These are phyloP conservation scores for Acleris literana DNA, from an alignment of 2,888 invertebrate species.

Conservation along the genomic window DNA sequence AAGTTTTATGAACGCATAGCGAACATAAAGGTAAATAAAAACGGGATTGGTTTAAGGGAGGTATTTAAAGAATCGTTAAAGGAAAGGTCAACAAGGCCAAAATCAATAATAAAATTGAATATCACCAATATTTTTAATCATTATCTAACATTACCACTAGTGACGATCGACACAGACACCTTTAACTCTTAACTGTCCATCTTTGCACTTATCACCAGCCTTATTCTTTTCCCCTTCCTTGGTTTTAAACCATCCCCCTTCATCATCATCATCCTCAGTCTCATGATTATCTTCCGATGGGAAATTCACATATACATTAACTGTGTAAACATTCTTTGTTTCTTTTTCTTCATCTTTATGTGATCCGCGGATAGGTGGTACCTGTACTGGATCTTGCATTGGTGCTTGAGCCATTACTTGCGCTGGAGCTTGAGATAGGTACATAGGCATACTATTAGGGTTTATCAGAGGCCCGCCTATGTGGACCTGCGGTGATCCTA, in stretches of 20 bases:
- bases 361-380: background rate
- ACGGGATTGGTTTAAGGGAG: too few relatives aligned
- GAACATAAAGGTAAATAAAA: too few relatives aligned
- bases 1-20: too few relatives aligned
- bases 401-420: too few relatives aligned
- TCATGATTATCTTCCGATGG: background rate
- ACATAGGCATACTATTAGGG: background rate
- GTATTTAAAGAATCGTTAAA: too few relatives aligned
- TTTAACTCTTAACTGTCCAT: slow-evolving; percentile 1
- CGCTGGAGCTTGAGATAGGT: background rate
- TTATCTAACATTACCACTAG: background rate
- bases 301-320: slow-evolving; percentile 17
- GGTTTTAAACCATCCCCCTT: background rate
- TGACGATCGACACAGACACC: slow-evolving; percentile 3
- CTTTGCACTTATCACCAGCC: slow-evolving; percentile 4
- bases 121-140: too few relatives aligned
- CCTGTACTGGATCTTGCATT: too few relatives aligned
- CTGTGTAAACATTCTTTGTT: slow-evolving; percentile 2
- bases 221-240: background rate
- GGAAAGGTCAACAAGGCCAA: too few relatives aligned
- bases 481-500: background rate
- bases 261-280: background rate
- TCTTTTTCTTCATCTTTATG: background rate
- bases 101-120: too few relatives aligned
- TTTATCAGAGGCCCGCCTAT: background rate